These are phyloP conservation scores for Phoxinus phoxinus DNA, from an alignment of 2,113 vertebrate species.

Conservation along the genomic window DNA sequence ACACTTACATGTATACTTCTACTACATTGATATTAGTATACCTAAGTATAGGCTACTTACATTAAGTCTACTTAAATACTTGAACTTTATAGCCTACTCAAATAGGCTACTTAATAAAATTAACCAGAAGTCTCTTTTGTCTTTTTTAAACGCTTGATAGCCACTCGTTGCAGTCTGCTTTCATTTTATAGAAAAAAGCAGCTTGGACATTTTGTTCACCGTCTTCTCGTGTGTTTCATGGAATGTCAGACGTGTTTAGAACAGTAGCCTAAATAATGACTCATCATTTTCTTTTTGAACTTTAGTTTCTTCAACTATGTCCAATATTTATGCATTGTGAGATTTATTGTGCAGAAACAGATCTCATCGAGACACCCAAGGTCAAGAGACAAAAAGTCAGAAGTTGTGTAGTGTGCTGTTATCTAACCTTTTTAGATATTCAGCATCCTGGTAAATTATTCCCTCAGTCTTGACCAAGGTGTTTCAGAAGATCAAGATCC, in stretches of 20 bases:
- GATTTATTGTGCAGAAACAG: background rate
- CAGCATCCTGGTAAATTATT: background rate
- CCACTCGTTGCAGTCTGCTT: background rate
- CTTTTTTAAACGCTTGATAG: background rate
- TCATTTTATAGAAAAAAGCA: background rate
- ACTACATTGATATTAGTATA: too few relatives aligned
- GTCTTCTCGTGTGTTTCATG: too few relatives aligned
- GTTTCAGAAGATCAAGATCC: background rate
- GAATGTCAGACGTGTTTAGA: too few relatives aligned
- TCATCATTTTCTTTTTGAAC: background rate
- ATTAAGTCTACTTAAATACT: too few relatives aligned
- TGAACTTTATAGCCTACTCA: too few relatives aligned
- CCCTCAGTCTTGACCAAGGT: background rate
- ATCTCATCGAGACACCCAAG: background rate
- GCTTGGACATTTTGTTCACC: background rate
- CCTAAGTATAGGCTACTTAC: too few relatives aligned
- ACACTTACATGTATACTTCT: background rate
- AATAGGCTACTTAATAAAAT: too few relatives aligned
- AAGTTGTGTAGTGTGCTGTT: background rate
- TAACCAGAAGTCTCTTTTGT: background rate
- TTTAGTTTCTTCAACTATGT: background rate
- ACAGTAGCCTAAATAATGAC: background rate
- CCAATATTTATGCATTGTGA: background rate
- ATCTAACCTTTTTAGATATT: conserved; percentile 12
- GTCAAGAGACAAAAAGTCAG: background rate